A percentile compares a stretch with the other conserved stretches of the same genome.
Conservation (phyloP, 1,140 invertebrate species). For the Lepidurus arcticus region DNA sequence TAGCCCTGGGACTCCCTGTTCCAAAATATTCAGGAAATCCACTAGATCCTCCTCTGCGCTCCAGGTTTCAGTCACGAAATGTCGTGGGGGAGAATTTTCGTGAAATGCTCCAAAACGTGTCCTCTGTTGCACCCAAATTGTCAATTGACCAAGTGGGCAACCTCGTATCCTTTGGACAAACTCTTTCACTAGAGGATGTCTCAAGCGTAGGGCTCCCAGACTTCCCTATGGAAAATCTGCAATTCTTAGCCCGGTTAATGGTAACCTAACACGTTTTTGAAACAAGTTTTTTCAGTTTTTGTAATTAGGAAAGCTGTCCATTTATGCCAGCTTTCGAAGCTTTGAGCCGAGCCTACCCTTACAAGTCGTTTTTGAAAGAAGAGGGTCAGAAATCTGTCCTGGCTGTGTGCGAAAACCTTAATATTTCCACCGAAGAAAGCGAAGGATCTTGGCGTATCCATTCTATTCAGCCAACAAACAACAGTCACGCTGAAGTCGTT, state of each 20-base stretch:
- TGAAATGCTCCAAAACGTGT: slow-evolving; percentile 28
- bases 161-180: slow-evolving; percentile 37
- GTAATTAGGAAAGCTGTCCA: background rate
- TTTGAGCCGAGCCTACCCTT: background rate
- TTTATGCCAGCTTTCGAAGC: background rate
- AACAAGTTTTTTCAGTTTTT: background rate
- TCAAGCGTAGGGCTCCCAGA: slow-evolving; percentile 67
- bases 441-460: background rate
- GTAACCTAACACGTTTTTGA: slow-evolving; percentile 49
- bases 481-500: background rate
- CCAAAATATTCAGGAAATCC: slow-evolving; percentile 86
- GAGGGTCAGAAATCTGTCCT: background rate
- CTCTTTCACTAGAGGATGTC: slow-evolving; percentile 26
- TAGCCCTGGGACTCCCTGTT: slow-evolving; percentile 81
- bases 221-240: slow-evolving; percentile 82
- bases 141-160: slow-evolving; percentile 35
- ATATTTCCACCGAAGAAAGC: background rate
- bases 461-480: background rate
- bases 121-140: slow-evolving; percentile 31
- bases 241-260: slow-evolving; percentile 61
- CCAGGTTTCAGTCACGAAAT: slow-evolving; percentile 87
- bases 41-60: slow-evolving; percentile 88
- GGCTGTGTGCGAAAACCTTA: background rate
- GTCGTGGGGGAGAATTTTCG: slow-evolving; percentile 53
- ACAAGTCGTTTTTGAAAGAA: background rate